A percentile compares a stretch with the other conserved stretches of the same genome.
Conservation (phyloP, 2,797 vertebrate genomes). For the Siniperca scherzeri region DNA sequence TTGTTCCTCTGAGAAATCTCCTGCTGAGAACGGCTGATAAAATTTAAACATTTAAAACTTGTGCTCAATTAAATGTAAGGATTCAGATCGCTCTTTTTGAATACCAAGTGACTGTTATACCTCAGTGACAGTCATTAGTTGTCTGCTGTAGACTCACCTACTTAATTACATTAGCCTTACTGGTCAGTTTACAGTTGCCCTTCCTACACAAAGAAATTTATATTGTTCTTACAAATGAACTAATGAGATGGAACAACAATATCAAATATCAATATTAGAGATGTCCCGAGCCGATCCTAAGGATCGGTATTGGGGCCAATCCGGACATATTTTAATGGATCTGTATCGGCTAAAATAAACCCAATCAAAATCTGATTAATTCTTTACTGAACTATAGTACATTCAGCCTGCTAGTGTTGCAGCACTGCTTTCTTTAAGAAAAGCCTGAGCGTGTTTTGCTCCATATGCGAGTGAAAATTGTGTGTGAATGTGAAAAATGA, state of each 20-base stretch:
- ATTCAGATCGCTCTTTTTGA: slow-evolving; percentile 27
- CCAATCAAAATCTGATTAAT: background rate
- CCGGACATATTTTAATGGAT: background rate
- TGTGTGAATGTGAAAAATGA: background rate
- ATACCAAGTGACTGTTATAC: slow-evolving; percentile 21
- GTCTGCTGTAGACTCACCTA: slow-evolving; percentile 10
- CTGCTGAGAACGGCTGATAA: slow-evolving; percentile 3
- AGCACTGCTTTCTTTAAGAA: background rate
- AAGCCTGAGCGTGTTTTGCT: background rate
- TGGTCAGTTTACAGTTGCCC: background rate
- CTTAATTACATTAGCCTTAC: slow-evolving; percentile 21
- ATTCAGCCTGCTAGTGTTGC: background rate
- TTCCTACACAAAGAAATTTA: background rate
- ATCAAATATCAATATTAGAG: background rate
- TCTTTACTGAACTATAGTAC: background rate
- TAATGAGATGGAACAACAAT: background rate
- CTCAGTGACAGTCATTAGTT: slow-evolving; percentile 13
- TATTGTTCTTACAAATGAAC: background rate
- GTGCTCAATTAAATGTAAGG: slow-evolving; percentile 28
- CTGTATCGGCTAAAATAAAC: background rate
- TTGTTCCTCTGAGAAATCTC: slow-evolving; percentile 13
- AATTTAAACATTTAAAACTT: slow-evolving; percentile 38
- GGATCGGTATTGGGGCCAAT: background rate
- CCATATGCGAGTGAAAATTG: too few species aligned
- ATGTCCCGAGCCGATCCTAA: background rate